A percentile compares a stretch with the other conserved stretches of the same genome.
Evolutionary conservation across 2,888 invertebrate genomes (phyloP).

Genomic region (Pocota personata): DNA sequence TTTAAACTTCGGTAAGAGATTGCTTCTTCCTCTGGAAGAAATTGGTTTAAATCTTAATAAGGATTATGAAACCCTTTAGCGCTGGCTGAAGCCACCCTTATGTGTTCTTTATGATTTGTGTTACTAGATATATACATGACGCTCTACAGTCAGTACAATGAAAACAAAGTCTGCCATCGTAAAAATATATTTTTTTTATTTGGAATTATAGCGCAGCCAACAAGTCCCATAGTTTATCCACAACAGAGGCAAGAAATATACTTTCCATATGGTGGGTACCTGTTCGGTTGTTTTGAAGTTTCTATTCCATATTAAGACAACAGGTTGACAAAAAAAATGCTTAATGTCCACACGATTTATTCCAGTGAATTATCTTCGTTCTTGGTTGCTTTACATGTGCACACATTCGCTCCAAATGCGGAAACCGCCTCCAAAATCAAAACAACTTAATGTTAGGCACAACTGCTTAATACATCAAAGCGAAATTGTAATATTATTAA

Average conservation of each 20-base stretch:
- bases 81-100: too few relatives aligned
- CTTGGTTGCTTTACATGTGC: constrained; percentile 21
- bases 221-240: too few relatives aligned
- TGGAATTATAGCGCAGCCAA: too few relatives aligned
- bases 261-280: constrained; percentile 24
- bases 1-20: too few relatives aligned
- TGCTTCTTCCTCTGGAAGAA: too few relatives aligned
- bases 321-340: constrained; percentile 66
- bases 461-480: constrained; percentile 50
- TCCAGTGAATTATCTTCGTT: background rate
- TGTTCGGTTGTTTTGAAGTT: constrained; percentile 59
- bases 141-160: too few relatives aligned
- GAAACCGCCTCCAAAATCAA: constrained; percentile 56
- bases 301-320: constrained; percentile 65
- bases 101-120: too few relatives aligned
- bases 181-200: too few relatives aligned
- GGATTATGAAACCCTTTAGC: too few relatives aligned
- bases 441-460: constrained; percentile 50
- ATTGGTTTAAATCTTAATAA: too few relatives aligned
- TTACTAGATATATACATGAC: too few relatives aligned
- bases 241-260: background rate
- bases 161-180: too few relatives aligned
- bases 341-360: constrained; percentile 58
- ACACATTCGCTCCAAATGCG: constrained; percentile 61
- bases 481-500: constrained; percentile 66